Evolutionary conservation across 2,797 vertebrate genomes (phyloP), one percentile per base, ranked within the genome.

Genomic region (Ptychobarbus kaznakovi): DNA sequence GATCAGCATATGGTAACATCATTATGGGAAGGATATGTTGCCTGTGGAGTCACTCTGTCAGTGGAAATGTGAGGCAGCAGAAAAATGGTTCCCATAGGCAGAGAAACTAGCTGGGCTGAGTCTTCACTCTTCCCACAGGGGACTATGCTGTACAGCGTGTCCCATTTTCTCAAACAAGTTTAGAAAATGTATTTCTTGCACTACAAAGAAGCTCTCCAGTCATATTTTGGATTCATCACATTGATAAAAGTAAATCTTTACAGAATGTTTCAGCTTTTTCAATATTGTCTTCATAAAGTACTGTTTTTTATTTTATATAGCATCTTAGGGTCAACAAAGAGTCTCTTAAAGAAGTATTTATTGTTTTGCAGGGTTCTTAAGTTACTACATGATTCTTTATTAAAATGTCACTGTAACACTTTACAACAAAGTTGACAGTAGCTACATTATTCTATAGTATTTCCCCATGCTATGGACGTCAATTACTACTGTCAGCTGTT

Each of bases 151-250:
- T 32, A 66, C 58, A 75, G 58, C 11, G 8, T 82, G 88, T 83
- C 79, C 84, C 38, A 86, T 84, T 89, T 89, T 82, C 70, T 76
- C 85, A 68, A 73, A 73, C 11, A 84, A 20, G n/a, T 42, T 58
- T n/a, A 56, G n/a, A 68, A 56, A 58, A 63, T 22, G 4, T 79
- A 42, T n/a, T 28, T 32, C 38, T 40, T 77, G 63, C 11, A 32
- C 65, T 69, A 22, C 6, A 70, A 73, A 42, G 6, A 73, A 61
- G 38, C 35, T 44, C 7, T 42, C 1, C 32, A 38, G 20, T n/a
- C 11, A 42, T 58, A 44, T 42, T 72, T 28, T 28, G 28, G 35
- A 58, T 44, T 2, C 6, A 49, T 80, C 25, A 32, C 25, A 42
- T 3, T 58, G 53, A 58, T 77, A n/a, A 40, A 77, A 25, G 22